These are phyloP conservation scores for Strigamia maritima DNA, from an alignment of 2,888 invertebrate species.

Conservation along the genomic window DNA sequence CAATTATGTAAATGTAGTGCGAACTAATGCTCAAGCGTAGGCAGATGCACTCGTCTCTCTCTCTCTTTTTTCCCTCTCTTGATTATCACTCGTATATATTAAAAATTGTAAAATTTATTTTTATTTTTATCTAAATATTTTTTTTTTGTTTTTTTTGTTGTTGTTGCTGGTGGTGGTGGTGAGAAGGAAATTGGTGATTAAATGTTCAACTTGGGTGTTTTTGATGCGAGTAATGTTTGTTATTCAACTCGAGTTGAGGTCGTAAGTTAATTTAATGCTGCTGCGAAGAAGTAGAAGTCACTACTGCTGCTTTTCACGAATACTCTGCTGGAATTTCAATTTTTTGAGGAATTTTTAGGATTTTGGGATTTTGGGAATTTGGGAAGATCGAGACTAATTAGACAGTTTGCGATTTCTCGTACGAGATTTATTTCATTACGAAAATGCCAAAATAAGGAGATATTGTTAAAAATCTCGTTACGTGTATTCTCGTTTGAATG, in stretches of 20 bases:
- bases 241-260: not conserved
- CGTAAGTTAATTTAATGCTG: constrained; percentile 18
- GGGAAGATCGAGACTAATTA: too few species aligned
- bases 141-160: not conserved
- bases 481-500: too few species aligned
- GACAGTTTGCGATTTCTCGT: too few species aligned
- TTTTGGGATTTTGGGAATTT: too few species aligned
- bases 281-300: not conserved
- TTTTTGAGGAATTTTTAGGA: not conserved
- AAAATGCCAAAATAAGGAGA: too few species aligned
- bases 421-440: too few species aligned
- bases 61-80: not conserved
- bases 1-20: constrained; percentile 13
- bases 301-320: not conserved
- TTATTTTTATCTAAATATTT: not conserved
- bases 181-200: not conserved
- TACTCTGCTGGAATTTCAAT: not conserved
- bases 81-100: too few species aligned
- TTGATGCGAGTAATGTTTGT: not conserved
- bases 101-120: not conserved
- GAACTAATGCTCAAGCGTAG: not conserved
- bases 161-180: not conserved
- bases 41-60: not conserved
- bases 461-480: too few species aligned
- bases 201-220: constrained; percentile 6